Evolutionary conservation across 2,888 invertebrate genomes (phyloP), one percentile per base, ranked within the genome.

Genomic region (Cistogaster globosa): DNA sequence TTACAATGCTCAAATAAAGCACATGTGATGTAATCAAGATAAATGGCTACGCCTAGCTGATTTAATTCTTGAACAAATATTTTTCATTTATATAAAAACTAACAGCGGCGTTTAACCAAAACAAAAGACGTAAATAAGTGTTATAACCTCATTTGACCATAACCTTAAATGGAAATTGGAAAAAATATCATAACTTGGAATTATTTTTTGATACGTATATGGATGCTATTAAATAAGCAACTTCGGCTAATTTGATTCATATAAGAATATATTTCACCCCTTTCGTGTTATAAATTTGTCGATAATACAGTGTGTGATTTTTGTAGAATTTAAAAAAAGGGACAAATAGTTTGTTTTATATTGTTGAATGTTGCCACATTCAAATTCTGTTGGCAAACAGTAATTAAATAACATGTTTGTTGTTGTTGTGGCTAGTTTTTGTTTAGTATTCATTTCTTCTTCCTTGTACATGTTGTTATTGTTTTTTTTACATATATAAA

Each of bases 121-220:
- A 51, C 14, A 67, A 42, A 58, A 67, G 71, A 62, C 79, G 81
- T 88, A 90, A 88, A 90, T 90, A 91, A 90, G 89, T 86, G 71
- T 80, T 90, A 89, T 90, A 90, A 90, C 89, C 89, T 90, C 89
- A 89, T 88, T 89, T 88, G 82, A 83, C 86, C 89, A 89, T 88
- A 88, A 88, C 87, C 88, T 89, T 87, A 87, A 83, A 81, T 88
- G 88, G 88, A 88, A 88, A 87, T 89, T 88, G 90, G 88, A 89
- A 74, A 63, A 68, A 74, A 12, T n/a, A n/a, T 26, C 87, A 88
- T 62, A 77, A 86, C 51, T 84, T 86, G 77, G 84, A 85, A 76
- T 83, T 87, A 82, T 84, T 32, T 7, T 32, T 72, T 86, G 82
- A 65, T 87, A 36, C 16, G n/a, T 62, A 87, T 67, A 26, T 86